Conservation (phyloP, 2,113 vertebrate species). For the Anas platyrhynchos region DNA sequence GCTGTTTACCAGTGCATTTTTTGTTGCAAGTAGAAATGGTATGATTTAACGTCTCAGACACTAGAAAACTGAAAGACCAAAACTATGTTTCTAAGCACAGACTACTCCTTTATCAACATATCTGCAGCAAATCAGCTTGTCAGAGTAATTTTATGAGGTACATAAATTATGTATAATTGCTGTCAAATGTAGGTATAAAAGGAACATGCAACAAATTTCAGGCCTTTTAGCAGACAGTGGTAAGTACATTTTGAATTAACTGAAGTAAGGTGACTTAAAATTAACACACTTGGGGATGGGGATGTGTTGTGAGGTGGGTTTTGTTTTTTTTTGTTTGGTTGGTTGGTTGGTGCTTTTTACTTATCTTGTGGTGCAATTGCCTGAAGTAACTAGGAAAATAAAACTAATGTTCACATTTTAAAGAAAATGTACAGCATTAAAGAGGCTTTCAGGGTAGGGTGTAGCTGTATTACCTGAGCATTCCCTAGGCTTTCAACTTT, state of each 20-base stretch:
- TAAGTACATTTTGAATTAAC: background rate
- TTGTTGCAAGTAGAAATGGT: background rate
- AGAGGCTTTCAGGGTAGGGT: no score
- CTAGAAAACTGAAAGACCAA: background rate
- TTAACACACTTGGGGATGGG: background rate
- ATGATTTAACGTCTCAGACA: background rate
- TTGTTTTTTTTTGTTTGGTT: no score
- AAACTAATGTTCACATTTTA: no score
- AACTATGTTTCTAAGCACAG: background rate
- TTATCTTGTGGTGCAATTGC: no score
- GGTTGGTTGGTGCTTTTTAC: background rate
- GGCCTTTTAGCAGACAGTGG: background rate
- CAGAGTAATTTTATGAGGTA: background rate
- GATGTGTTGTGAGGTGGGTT: fast-evolving
- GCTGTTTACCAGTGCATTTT: background rate
- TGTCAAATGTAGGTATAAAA: background rate
- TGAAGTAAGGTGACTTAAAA: background rate
- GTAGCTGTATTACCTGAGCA: no score
- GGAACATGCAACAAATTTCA: background rate
- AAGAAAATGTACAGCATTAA: no score
- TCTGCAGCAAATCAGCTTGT: background rate
- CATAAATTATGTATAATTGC: background rate
- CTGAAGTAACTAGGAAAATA: no score
- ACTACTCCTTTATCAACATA: background rate
- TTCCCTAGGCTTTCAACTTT: no score